Conservation (phyloP, 2,888 invertebrate genomes). For the Lacanobia oleracea region DNA sequence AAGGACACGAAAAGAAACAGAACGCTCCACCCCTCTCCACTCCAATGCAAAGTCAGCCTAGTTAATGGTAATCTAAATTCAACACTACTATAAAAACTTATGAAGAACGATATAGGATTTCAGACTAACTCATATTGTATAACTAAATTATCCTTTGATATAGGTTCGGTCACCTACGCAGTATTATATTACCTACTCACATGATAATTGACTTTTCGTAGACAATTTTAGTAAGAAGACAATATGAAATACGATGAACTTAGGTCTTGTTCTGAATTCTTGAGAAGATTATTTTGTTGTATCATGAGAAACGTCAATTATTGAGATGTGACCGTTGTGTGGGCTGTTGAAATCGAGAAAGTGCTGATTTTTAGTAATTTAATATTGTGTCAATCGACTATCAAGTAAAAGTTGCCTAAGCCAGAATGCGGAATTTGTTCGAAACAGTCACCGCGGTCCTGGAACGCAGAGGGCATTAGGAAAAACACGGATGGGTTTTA, state of each 20-base stretch:
- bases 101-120: neutral
- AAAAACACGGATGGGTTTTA: too few species aligned
- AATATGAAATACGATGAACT: neutral
- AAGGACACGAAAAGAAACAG: too few species aligned
- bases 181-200: neutral
- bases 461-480: too few species aligned
- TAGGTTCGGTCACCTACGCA: too few species aligned
- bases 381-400: too few species aligned
- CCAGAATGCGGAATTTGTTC: too few species aligned
- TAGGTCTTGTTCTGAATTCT: neutral
- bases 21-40: neutral
- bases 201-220: neutral
- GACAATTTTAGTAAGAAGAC: neutral
- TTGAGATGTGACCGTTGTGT: neutral
- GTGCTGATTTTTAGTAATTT: neutral
- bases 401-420: too few species aligned
- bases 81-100: neutral
- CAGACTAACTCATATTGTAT: neutral
- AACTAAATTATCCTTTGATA: slow-evolving; percentile 2
- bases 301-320: neutral
- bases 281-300: neutral
- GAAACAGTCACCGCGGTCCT: too few species aligned
- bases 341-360: neutral
- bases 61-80: neutral
- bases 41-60: neutral